Evolutionary conservation across 1,140 invertebrate genomes (phyloP).

Genomic region (Orchestia grillus): DNA sequence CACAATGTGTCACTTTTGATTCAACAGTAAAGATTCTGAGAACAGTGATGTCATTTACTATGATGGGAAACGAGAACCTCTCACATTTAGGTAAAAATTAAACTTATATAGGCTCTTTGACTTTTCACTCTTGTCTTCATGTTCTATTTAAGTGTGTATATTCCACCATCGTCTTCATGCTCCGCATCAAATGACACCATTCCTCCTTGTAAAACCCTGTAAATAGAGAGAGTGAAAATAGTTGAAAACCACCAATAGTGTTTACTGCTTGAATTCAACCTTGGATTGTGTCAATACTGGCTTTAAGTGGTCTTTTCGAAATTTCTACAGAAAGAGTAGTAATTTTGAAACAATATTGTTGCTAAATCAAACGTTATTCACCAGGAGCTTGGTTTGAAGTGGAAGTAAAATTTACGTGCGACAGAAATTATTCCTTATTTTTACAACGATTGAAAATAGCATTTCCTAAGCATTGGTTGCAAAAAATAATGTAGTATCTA

Average conservation of each 20-base stretch:
- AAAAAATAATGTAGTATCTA: neutral
- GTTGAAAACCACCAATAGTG: neutral
- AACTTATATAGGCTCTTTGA: neutral
- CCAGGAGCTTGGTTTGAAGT: neutral
- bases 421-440: neutral
- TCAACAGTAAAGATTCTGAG: neutral
- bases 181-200: neutral
- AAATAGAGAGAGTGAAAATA: neutral
- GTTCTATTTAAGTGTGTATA: conserved; percentile 10
- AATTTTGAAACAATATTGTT: neutral
- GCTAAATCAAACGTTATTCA: neutral
- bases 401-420: neutral
- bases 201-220: neutral
- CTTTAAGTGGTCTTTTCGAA: neutral
- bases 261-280: neutral
- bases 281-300: neutral
- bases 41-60: neutral
- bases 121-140: neutral
- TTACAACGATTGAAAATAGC: neutral
- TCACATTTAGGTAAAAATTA: neutral
- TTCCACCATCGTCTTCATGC: conserved; percentile 6
- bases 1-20: neutral
- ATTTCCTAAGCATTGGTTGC: neutral
- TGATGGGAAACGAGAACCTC: neutral
- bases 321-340: neutral